These are phyloP conservation scores for Clupea harengus DNA, from an alignment of 2,113 vertebrate species.

Conservation along the genomic window DNA sequence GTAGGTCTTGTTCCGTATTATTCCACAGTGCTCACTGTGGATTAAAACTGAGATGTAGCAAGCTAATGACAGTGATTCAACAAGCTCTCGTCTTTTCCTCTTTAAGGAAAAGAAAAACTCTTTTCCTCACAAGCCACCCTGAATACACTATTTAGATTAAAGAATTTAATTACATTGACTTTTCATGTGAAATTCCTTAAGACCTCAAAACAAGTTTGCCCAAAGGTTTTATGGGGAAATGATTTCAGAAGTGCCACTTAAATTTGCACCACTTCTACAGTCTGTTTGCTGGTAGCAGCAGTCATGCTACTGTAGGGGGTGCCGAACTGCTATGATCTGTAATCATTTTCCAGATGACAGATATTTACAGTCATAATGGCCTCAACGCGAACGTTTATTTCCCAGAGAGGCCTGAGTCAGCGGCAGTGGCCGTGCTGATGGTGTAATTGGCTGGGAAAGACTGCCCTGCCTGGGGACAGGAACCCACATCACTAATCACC, in stretches of 20 bases:
- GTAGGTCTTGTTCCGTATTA: too few relatives aligned
- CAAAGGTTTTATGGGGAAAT: not conserved
- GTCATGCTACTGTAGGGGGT: not conserved
- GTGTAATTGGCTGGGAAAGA: not conserved
- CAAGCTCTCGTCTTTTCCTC: too few relatives aligned
- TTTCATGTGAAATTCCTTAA: not conserved
- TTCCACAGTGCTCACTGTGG: not conserved
- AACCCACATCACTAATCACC: slow-evolving; percentile 7
- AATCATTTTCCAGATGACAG: not conserved
- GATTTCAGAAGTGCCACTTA: not conserved
- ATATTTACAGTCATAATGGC: slow-evolving; percentile 11
- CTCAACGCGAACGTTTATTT: not conserved
- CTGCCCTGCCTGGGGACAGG: not conserved
- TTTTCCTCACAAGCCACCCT: too few relatives aligned
- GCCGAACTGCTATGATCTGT: not conserved
- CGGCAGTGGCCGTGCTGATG: not conserved
- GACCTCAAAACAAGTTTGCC: not conserved
- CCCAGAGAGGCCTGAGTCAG: not conserved
- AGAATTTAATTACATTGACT: not conserved
- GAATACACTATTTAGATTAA: too few relatives aligned
- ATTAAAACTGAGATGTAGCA: not conserved
- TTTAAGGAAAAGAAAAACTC: too few relatives aligned
- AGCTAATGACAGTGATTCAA: not conserved
- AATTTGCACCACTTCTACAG: not conserved
- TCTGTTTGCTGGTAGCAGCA: not conserved